Base-by-base conservation (phyloP, 2,888 invertebrate species). In the Platyscelio sp. region DNA sequence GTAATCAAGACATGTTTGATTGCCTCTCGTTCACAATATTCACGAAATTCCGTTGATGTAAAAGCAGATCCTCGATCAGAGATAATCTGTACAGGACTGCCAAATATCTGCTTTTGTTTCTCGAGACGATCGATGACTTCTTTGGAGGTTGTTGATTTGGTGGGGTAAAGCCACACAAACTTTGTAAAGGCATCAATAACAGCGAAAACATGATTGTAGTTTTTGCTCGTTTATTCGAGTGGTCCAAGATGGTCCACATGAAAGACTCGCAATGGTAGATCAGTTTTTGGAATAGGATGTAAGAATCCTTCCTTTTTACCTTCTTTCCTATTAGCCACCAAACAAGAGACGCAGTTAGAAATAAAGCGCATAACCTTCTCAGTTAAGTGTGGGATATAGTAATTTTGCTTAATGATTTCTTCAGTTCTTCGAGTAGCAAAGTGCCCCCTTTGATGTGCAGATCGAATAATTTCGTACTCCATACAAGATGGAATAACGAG, bases 191-290 rank as follows among this genome's bases (percentile, higher is more conserved):
- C 43, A 43, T 43, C 40, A 9, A 43, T 29, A 5, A 65, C 43
- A 6, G 65, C 40, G 22, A 65, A 43, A 7, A 65, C 27, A 18
- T 65, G 65, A n/a, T 38, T 38, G 18, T 61, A 61, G 4, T 38
- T 38, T 33, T 61, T 61, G 3, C 15, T 7, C n/a, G 61, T 61
- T 9, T 33, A 61, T 13, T 33, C 61, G 2, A 61, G 7, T 18
- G 68, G 51, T 3, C 68, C 51, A 3, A 68, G 4, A 27, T 68
- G 68, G 27, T 68, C 68, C 13, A 68, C 15, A 51, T 68, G 68
- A 67, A 22, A 22, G 11, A 15, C 29, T 7, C 46, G 24, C 15
- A 46, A 24, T 24, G 46, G 67, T 46, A 49, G 13, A 26, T 67
- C 46, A 27, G 13, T 18, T 24, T 67, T 68, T 18, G 9, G 26